Evolutionary conservation across 2,888 invertebrate species (phyloP), one percentile per base, ranked within the genome.

Genomic region (Cephus nigrinus): DNA sequence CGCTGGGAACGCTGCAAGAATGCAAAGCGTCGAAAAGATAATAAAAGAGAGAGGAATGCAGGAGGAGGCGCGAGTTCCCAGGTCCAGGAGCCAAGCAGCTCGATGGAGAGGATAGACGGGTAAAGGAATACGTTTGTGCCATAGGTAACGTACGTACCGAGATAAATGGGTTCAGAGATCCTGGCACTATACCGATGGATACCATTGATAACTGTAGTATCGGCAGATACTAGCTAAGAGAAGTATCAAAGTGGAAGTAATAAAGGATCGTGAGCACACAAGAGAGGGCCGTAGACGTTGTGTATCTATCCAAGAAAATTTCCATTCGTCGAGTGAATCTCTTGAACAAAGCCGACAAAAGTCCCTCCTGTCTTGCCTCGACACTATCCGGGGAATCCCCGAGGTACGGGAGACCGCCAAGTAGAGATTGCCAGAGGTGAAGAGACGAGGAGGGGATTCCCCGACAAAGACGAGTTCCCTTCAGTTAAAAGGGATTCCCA

Each of bases 21-120:
- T 90, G 90, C 88, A 88, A 90, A 88, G 88, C 86, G 87, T 80
- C 87, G 85, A 87, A 89, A 89, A 23, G 55, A 9, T 23, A 55
- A 23, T 55, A 55, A 55, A 55, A 23, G 55, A 9, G 40, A 15
- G 40, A 40, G 5, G 40, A 40, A 15, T 40, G 1, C 89, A 89
- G 84, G 84, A 86, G 85, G 83, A 78, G 80, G 35, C 74, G 82
- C 35, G 86, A 84, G 86, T 89, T 88, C 87, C 86, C 88, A 85
- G 88, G 87, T 88, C 86, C 87, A 85, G 81, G 1, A 84, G 83
- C 86, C 85, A 85, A 82, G 82, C 84, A 84, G 84, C 86, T 82
- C 80, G 78, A 82, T 84, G 85, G 82, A 82, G 80, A 78, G 82
- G 80, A 80, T 80, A 78, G 35, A 78, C 77, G 80, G 80, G 71